A percentile compares a stretch with the other conserved stretches of the same genome.
These are phyloP conservation scores for Damaliscus lunatus DNA, from an alignment of 2,113 vertebrate genomes.

Conservation along the genomic window DNA sequence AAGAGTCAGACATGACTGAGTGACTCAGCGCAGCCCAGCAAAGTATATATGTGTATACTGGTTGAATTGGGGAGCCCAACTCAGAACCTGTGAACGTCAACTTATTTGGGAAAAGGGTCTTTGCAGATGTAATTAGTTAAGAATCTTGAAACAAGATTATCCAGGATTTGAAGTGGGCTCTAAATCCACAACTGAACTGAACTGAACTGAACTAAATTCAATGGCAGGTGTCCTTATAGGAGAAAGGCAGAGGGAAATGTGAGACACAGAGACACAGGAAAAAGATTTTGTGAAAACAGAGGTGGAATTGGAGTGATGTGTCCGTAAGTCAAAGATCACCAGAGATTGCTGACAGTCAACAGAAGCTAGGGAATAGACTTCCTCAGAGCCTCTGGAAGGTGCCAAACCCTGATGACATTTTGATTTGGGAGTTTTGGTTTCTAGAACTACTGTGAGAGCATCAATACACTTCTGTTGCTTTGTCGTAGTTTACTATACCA, in stretches of 20 bases:
- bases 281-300: not conserved
- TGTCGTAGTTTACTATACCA: not conserved
- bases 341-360: not conserved
- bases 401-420: not conserved
- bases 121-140: not conserved
- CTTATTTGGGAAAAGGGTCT: not conserved
- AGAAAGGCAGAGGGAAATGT: not conserved
- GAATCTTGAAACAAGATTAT: not conserved
- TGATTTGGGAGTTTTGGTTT: not conserved
- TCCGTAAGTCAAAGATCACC: not conserved
- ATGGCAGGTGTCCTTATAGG: not conserved
- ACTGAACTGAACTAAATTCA: not conserved
- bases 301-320: not conserved
- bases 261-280: not conserved
- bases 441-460: not conserved
- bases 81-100: not conserved
- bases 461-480: not conserved
- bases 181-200: not conserved
- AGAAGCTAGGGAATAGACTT: not conserved
- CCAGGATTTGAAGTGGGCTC: not conserved
- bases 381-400: not conserved
- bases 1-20: not conserved
- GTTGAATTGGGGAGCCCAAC: not conserved
- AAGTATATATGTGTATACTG: not conserved
- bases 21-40: not conserved